Percentiles rank a stretch among this genome's conserved stretches.
phyloP scores from a whole-genome alignment of 2,113 vertebrate genomes.

The Crotophaga sulcirostris region DNA sequence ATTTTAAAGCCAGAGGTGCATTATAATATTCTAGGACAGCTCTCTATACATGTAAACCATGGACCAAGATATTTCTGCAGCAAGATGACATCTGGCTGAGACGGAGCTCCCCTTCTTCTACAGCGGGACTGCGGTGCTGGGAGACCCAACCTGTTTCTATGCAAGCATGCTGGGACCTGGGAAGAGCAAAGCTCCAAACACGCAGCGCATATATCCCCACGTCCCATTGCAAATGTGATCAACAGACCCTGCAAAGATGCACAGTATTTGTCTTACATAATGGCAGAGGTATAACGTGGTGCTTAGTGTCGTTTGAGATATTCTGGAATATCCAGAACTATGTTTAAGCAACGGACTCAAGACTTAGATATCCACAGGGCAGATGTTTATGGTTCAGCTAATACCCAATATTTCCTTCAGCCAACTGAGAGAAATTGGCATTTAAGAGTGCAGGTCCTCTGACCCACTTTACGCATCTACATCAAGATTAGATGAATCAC shows the following conservation, averaged over 20 bases:
- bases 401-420: background rate
- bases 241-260: background rate
- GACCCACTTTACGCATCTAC: background rate
- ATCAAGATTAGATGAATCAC: background rate
- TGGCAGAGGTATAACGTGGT: background rate
- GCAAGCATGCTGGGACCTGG: background rate
- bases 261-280: background rate
- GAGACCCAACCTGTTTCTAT: background rate
- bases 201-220: background rate
- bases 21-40: background rate
- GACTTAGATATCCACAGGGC: background rate
- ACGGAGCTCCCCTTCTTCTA: background rate
- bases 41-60: background rate
- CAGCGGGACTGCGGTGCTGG: background rate
- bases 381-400: background rate
- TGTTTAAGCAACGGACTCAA: background rate
- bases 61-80: background rate
- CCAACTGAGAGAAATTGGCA: background rate
- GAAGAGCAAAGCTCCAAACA: background rate
- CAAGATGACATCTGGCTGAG: background rate
- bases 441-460: background rate
- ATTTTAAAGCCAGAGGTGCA: background rate
- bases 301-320: background rate
- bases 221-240: background rate
- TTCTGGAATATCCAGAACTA: background rate